Percentiles rank a stretch among this genome's conserved stretches.
These are phyloP conservation scores for Apamea monoglypha DNA, from an alignment of 2,888 invertebrate species.

Conservation along the genomic window DNA sequence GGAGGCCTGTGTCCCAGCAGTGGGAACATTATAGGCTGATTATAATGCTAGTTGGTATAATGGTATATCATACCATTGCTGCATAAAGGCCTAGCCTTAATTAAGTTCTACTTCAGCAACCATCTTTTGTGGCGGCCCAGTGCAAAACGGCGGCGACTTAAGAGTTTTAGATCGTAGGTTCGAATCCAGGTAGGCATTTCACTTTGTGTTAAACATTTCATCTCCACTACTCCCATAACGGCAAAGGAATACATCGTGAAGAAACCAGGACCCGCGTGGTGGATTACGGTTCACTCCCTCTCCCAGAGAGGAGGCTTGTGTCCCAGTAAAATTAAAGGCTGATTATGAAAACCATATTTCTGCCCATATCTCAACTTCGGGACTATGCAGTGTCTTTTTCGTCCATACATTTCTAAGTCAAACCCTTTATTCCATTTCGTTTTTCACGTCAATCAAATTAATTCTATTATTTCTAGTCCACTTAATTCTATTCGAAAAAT, in stretches of 20 bases:
- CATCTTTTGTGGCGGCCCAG: not conserved
- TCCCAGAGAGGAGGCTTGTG: not conserved
- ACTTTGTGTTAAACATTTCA: not conserved
- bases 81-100: too few relatives aligned
- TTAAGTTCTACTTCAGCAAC: not conserved
- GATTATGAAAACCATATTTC: not conserved
- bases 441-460: not conserved
- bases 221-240: not conserved
- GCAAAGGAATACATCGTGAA: not conserved
- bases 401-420: too few relatives aligned
- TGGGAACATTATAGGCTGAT: too few relatives aligned
- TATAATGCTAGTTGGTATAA: not conserved
- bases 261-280: not conserved
- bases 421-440: not conserved
- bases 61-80: not conserved
- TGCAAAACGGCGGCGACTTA: too few relatives aligned
- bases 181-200: not conserved
- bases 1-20: too few relatives aligned
- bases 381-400: not conserved
- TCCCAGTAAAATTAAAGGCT: too few relatives aligned
- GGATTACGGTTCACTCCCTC: too few relatives aligned
- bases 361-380: too few relatives aligned
- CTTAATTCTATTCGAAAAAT: not conserved
- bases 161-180: not conserved
- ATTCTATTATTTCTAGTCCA: not conserved